Percentiles rank a stretch among this genome's conserved stretches.
These are phyloP conservation scores for Oriolus oriolus DNA, from an alignment of 2,113 vertebrate genomes.

Conservation along the genomic window DNA sequence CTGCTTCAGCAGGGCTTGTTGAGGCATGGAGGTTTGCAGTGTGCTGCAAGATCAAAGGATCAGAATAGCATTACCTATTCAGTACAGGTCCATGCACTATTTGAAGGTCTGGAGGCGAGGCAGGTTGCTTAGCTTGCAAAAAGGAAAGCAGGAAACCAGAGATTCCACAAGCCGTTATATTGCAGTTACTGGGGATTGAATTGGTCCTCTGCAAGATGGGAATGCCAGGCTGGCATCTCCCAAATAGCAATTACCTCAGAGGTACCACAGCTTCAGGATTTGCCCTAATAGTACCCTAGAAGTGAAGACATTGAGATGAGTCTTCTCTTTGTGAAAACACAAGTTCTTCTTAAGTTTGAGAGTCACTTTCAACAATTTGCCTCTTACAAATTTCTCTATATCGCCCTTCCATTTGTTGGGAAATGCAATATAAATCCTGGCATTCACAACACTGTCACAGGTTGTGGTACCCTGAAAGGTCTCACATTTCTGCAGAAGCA, in stretches of 20 bases:
- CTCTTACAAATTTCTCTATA: background rate
- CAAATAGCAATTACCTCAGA: background rate
- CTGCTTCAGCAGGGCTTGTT: conserved; percentile 22
- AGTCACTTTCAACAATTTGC: background rate
- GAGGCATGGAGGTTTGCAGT: conserved; percentile 11
- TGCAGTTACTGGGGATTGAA: background rate
- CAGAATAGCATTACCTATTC: background rate
- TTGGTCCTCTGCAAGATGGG: background rate
- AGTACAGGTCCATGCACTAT: background rate
- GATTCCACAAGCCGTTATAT: background rate
- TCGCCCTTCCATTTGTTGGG: background rate
- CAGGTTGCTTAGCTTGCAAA: conserved; percentile 26
- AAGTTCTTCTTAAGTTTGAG: background rate
- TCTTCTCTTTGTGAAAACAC: background rate
- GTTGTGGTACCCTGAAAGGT: background rate
- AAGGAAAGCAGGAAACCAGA: background rate
- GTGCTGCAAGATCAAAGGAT: conserved; percentile 37
- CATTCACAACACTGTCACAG: background rate
- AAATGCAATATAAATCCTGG: background rate
- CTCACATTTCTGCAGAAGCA: background rate
- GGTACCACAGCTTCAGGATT: background rate
- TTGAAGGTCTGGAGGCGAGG: background rate
- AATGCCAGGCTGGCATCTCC: background rate
- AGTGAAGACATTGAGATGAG: background rate
- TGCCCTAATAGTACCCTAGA: background rate